Evolutionary conservation across 2,888 invertebrate species (phyloP), one percentile per base, ranked within the genome.

Genomic region (Hypsopygia costalis): DNA sequence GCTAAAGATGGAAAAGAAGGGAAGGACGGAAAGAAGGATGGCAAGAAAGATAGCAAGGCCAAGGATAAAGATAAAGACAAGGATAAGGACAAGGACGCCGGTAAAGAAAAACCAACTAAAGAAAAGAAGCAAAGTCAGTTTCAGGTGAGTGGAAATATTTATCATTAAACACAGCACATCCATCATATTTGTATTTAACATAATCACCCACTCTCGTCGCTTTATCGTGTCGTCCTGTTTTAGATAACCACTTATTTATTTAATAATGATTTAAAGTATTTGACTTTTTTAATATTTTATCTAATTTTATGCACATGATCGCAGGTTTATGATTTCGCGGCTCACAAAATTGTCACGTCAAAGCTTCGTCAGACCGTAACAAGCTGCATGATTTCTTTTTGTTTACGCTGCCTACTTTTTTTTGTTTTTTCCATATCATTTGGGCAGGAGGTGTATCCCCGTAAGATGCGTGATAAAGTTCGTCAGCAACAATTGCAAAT

Each of bases 391-490:
- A 75, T 62, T 69, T 72, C 62, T 77, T 83, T 88, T 82, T 88
- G 85, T 86, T 88, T 85, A 87, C 78, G 86, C 86, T 79, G 81
- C 85, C 79, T 82, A 82, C 82, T 85, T 87, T 69, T 87, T 69
- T 88, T 86, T 86, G 81, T 85, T 86, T 88, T 81, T 87, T 87
- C 81, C 85, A 87, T 87, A 83, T 89, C 81, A 83, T 88, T 88
- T 87, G 89, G 88, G 91, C 92, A 93, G 92, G 93, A 93, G 91
- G 92, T 91, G 90, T 93, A 93, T 90, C 93, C 94, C 77, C 93
- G 93, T 91, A 94, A 94, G 93, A 93, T 93, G 93, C 93, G 93
- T 85, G 93, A 94, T 91, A 90, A 93, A 90, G 93, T 93, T 76
- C 92, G 92, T 81, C 91, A 92, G 88, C 91, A 91, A 81, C 89